Evolutionary conservation across 2,888 invertebrate genomes (phyloP).

Genomic region (Perizoma affinitatum): DNA sequence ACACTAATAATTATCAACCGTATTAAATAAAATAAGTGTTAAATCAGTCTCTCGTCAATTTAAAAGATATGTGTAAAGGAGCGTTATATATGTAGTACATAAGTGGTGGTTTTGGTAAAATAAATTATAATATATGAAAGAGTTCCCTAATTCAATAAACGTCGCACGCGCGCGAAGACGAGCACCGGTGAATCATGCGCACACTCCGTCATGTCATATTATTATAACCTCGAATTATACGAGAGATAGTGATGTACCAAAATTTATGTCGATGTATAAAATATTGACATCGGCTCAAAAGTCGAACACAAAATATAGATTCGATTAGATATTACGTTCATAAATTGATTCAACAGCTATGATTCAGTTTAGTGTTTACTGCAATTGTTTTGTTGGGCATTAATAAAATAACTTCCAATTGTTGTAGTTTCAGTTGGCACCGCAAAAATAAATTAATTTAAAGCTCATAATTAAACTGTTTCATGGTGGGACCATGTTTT

Average conservation of each 20-base stretch:
- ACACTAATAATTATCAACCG: no score
- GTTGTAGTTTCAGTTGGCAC: constrained; percentile 47
- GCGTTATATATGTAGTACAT: no score
- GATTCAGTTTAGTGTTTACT: constrained; percentile 6
- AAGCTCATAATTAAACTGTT: constrained; percentile 56
- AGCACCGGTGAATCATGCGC: constrained; percentile 70
- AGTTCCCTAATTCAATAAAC: constrained; percentile 33
- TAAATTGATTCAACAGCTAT: not conserved
- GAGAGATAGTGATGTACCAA: constrained; percentile 55
- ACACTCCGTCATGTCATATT: constrained; percentile 70
- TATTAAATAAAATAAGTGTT: no score
- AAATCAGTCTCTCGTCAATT: no score
- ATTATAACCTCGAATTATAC: constrained; percentile 68
- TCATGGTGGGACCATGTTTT: constrained; percentile 47
- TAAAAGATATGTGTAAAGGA: no score
- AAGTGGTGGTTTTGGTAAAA: no score
- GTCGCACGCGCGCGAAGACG: constrained; percentile 58
- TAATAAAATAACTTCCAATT: constrained; percentile 11
- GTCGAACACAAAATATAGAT: not conserved
- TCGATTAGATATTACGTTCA: no score
- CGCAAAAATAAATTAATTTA: constrained; percentile 56
- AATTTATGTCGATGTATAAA: constrained; percentile 24
- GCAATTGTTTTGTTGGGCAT: constrained; percentile 10
- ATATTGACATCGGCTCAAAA: constrained; percentile 43
- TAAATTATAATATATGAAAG: not conserved